phyloP scores from a whole-genome alignment of 2,888 invertebrate genomes.

The Cataglyphis altisquamis region DNA sequence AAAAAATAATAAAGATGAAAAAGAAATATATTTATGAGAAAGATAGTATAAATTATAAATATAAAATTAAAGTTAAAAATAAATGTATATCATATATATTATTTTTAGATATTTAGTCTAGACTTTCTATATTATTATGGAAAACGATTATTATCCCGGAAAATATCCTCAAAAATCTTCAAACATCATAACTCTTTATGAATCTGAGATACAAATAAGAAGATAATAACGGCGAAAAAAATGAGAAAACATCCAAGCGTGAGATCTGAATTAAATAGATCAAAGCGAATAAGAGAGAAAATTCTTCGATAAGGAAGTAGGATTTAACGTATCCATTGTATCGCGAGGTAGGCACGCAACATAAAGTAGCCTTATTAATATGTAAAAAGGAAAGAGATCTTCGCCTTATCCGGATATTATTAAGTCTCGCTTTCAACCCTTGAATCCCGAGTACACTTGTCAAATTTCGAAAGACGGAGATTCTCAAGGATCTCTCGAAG shows the following conservation, averaged over 20 bases:
- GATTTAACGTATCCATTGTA: conserved; percentile 40
- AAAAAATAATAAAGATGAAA: conserved; percentile 32
- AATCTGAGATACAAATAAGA: conserved; percentile 9
- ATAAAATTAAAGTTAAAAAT: not conserved
- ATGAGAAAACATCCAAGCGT: not conserved
- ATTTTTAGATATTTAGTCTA: not conserved
- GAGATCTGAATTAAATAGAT: conserved; percentile 36
- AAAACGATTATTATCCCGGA: not conserved
- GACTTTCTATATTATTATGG: not conserved
- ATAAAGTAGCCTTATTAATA: conserved; percentile 79
- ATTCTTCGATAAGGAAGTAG: conserved; percentile 26
- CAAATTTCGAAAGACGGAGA: conserved; percentile 50
- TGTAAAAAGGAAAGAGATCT: conserved; percentile 73
- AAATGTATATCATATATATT: not conserved
- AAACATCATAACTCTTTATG: conserved; percentile 28
- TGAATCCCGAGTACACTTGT: conserved; percentile 5
- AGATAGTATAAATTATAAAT: not conserved
- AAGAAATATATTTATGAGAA: not conserved
- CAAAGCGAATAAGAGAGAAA: conserved; percentile 40
- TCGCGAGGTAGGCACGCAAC: conserved; percentile 56
- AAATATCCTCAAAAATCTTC: conserved; percentile 11
- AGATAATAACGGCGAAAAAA: not conserved
- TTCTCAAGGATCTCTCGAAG: conserved; percentile 10
- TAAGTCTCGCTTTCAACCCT: conserved; percentile 59
- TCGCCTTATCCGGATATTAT: conserved; percentile 73